Base-by-base conservation (phyloP, 2,888 invertebrate genomes). In the Helobdella robusta region DNA sequence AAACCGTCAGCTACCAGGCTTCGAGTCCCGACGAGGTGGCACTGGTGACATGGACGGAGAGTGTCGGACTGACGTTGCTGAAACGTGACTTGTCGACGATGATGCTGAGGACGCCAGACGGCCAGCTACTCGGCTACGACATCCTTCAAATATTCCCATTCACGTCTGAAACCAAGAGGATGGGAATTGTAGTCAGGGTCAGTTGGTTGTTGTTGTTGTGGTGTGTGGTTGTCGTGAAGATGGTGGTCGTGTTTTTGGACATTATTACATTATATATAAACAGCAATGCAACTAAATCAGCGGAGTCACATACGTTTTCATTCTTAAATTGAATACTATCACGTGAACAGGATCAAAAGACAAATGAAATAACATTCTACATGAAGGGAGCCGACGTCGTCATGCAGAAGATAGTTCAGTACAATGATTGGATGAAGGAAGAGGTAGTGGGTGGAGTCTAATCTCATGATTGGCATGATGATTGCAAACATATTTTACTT, bases 361-460 rank as follows among this genome's bases (percentile, higher is more conserved):
- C 86, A 0, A 89, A 89, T 28, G 89, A 91, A 77, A 92, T 98
- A 67, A 87, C 87, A 18, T 95, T 97, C 80, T 93, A 92, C 81
- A 83, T 97, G 78, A 99, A 99, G 81, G 98, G 98, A 18, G 98
- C 98, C 0, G 98, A 98, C 81, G 88, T 91, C 35, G 90, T 95
- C 0, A 89, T 98, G 86, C 84, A 88, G 5, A 84, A 84, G 36
- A 89, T 95, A 75, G 88, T 98, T 2, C 88, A 89, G 71, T 91
- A 91, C 78, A 93, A 93, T 64, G 88, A 89, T 78, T 98, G 98
- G 98, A 82, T 98, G 66, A 87, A 87, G 72, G 88, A 89, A 75
- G 95, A 95, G 80, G 80, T 80, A 23, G 15, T n/a, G n/a, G n/a
- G n/a, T n/a, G n/a, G n/a, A n/a, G n/a, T n/a, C n/a, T n/a, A n/a